Conservation (phyloP, 2,797 vertebrate genomes). For the Monodelphis domestica region DNA sequence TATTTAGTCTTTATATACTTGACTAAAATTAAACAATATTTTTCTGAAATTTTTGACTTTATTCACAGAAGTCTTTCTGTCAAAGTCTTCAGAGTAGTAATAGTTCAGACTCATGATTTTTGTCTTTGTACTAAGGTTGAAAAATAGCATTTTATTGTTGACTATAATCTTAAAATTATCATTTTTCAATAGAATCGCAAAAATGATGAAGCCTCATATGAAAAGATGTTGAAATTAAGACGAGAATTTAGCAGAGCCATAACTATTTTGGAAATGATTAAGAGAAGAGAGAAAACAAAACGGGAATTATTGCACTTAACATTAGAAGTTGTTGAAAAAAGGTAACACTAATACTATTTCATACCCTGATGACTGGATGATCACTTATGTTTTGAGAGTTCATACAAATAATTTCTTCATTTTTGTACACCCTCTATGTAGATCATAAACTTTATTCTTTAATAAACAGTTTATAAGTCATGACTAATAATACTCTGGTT, state of each 20-base stretch:
- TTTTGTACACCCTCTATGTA: background rate
- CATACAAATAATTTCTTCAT: background rate
- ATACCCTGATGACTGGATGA: background rate
- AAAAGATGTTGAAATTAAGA: conserved; percentile 95
- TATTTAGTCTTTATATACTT: background rate
- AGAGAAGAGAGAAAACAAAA: conserved; percentile 94
- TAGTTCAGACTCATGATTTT: background rate
- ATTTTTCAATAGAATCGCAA: conserved; percentile 91
- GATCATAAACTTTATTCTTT: background rate
- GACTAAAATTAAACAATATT: background rate
- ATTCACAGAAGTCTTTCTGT: background rate
- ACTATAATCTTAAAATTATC: conserved; percentile 55
- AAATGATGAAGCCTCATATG: conserved; percentile 95
- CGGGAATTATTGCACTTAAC: conserved; percentile 94
- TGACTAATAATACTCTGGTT: background rate
- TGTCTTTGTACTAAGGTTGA: background rate
- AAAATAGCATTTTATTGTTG: background rate
- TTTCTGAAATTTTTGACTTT: background rate
- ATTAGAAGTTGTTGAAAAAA: conserved; percentile 94
- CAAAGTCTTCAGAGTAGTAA: background rate
- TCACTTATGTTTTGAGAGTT: background rate
- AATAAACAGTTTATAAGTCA: background rate
- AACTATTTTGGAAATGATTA: conserved; percentile 97
- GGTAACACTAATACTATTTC: conserved; percentile 83
- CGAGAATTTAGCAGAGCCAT: conserved; percentile 95